Percentiles rank a stretch among this genome's conserved stretches.
Conservation (phyloP, 2,888 invertebrate species). For the Brenthis hecate region DNA sequence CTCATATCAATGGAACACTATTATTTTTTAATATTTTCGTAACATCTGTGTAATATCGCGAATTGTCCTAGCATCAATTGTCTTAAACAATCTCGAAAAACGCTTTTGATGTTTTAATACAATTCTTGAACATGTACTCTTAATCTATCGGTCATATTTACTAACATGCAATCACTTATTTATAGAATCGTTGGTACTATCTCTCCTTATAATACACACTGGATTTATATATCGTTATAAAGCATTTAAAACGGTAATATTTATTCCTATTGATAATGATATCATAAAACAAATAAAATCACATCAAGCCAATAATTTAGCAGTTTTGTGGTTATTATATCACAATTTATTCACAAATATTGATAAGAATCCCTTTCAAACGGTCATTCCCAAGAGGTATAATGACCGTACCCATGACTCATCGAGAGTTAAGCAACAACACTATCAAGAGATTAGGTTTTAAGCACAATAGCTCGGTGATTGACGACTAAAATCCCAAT, state of each 20-base stretch:
- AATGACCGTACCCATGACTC: conserved; percentile 25
- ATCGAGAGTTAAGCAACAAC: conserved; percentile 21
- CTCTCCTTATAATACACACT: too few relatives aligned
- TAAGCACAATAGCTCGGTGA: conserved; percentile 36
- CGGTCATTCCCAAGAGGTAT: conserved; percentile 15
- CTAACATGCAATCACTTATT: too few relatives aligned
- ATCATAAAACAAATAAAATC: conserved; percentile 11
- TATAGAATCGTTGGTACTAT: too few relatives aligned
- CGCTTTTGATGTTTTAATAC: too few relatives aligned
- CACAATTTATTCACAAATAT: conserved; percentile 3
- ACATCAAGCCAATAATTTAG: not conserved
- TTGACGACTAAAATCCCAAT: conserved; percentile 38
- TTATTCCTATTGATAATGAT: not conserved
- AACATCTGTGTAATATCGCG: too few relatives aligned
- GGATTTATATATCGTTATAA: not conserved
- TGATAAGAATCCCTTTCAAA: conserved; percentile 11
- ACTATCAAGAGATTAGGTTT: conserved; percentile 29
- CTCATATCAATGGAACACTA: too few relatives aligned
- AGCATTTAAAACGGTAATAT: not conserved
- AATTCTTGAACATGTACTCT: too few relatives aligned
- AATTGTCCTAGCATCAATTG: too few relatives aligned
- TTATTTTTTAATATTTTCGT: too few relatives aligned
- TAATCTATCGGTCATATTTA: too few relatives aligned
- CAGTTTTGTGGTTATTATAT: conserved; percentile 1
- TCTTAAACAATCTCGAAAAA: too few relatives aligned